A percentile compares a stretch with the other conserved stretches of the same genome.
phyloP scores from a whole-genome alignment of 2,113 vertebrate species.

The Phalacrocorax aristotelis region DNA sequence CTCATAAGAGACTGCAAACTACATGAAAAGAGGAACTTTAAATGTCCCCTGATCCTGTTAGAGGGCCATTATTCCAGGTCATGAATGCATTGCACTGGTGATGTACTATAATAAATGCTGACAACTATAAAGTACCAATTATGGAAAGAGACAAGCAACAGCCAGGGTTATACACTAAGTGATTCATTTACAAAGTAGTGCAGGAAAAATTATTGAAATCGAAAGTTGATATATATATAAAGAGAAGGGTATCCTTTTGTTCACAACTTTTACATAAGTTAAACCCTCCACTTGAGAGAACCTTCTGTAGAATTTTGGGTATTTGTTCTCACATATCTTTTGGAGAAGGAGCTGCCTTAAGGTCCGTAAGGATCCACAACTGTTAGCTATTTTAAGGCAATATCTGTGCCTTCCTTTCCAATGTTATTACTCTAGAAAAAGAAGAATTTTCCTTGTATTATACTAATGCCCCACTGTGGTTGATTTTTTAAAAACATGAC shows the following conservation, averaged over 20 bases:
- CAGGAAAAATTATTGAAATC: background rate
- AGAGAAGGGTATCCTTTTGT: background rate
- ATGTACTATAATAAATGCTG: conserved; percentile 62
- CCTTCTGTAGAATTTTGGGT: background rate
- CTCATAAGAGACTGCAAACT: conserved; percentile 69
- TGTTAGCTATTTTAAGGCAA: background rate
- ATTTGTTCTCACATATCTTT: background rate
- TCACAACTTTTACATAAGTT: background rate
- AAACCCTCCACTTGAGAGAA: background rate
- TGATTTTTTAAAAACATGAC: background rate
- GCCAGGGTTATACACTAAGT: background rate
- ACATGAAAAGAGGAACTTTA: conserved; percentile 68
- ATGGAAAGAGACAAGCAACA: background rate
- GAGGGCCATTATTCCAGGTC: conserved; percentile 55
- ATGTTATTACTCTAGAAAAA: background rate
- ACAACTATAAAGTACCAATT: conserved; percentile 47
- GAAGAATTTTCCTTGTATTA: background rate
- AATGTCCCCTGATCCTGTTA: conserved; percentile 64
- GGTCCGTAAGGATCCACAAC: background rate
- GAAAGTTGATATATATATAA: background rate
- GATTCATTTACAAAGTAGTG: background rate
- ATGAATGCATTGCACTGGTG: conserved; percentile 29
- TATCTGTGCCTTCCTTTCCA: background rate
- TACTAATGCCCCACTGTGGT: background rate
- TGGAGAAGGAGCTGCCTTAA: background rate